A percentile compares a stretch with the other conserved stretches of the same genome.
Evolutionary conservation across 2,888 invertebrate species (phyloP).

Genomic region (Aporophyla nigra): DNA sequence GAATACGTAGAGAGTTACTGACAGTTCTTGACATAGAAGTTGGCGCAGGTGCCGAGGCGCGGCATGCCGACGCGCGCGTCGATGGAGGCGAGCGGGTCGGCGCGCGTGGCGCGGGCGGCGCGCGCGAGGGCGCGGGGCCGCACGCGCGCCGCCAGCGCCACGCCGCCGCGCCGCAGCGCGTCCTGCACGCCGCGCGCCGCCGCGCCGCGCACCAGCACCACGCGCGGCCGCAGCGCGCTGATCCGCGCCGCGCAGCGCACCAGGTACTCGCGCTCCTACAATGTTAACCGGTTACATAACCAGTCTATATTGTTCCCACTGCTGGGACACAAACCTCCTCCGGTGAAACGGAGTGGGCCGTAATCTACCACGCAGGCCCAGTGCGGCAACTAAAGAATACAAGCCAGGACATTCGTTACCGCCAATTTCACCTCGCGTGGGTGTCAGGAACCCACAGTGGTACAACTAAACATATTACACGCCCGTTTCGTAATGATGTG

Average conservation of each 20-base stretch:
- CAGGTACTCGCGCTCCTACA: slow-evolving; percentile 95
- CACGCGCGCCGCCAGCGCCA: slow-evolving; percentile 96
- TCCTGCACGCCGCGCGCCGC: slow-evolving; percentile 97
- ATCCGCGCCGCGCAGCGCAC: slow-evolving; percentile 96
- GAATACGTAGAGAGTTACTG: neutral
- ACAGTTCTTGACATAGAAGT: slow-evolving; percentile 93
- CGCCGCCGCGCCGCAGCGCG: slow-evolving; percentile 92
- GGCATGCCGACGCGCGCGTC: slow-evolving; percentile 96
- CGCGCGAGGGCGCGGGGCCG: slow-evolving; percentile 88
- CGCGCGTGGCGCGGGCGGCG: slow-evolving; percentile 95
- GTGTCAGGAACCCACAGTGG: slow-evolving; percentile 11
- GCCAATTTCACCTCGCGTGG: slow-evolving; percentile 24
- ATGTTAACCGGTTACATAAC: too few relatives aligned
- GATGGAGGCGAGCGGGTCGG: slow-evolving; percentile 96
- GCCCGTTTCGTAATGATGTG: slow-evolving; percentile 44
- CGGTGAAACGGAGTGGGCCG: too few relatives aligned
- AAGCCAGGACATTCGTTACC: slow-evolving; percentile 14
- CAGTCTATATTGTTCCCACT: too few relatives aligned
- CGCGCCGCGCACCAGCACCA: slow-evolving; percentile 97
- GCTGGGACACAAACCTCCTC: too few relatives aligned
- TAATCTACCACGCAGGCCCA: too few relatives aligned
- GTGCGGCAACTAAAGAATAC: too few relatives aligned
- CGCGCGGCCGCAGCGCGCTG: slow-evolving; percentile 95
- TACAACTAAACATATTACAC: slow-evolving; percentile 48
- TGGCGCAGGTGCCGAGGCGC: slow-evolving; percentile 95